Percentiles rank a stretch among this genome's conserved stretches.
Conservation (phyloP, 2,113 vertebrate genomes). For the Melozone crissalis region DNA sequence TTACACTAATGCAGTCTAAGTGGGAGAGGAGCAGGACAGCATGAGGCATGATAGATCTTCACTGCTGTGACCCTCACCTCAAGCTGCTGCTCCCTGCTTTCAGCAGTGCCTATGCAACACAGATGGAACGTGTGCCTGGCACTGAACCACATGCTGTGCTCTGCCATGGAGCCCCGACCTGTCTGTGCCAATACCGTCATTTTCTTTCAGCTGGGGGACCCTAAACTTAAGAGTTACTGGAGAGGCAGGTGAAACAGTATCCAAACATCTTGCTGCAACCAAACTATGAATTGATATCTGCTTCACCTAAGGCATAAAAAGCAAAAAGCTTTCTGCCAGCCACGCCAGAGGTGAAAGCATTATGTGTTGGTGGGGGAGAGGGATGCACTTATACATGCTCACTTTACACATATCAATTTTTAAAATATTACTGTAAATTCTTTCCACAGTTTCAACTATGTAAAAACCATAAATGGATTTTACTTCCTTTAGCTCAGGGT, state of each 20-base stretch:
- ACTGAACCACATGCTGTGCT: not conserved
- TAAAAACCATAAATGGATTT: not conserved
- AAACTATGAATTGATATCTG: accelerated
- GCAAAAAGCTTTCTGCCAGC: not conserved
- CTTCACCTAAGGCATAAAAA: not conserved
- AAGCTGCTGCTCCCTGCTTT: not conserved
- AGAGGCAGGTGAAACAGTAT: not conserved
- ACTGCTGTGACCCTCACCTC: not conserved
- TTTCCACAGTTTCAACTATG: not conserved
- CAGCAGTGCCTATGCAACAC: not conserved
- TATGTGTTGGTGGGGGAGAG: not conserved
- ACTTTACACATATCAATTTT: not conserved
- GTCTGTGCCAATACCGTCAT: not conserved
- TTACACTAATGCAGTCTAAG: not conserved
- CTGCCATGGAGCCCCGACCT: not conserved
- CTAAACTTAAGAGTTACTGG: not conserved
- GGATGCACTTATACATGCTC: not conserved
- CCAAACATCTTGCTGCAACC: not conserved
- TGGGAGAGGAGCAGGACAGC: not conserved
- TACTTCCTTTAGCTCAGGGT: not conserved
- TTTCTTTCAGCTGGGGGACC: not conserved
- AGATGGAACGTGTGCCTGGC: not conserved
- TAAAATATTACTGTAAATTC: not conserved
- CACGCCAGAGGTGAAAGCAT: not conserved
- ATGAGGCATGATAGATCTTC: not conserved